Evolutionary conservation across 2,113 vertebrate species (phyloP), one percentile per base, ranked within the genome.

Genomic region (Thalassoma bifasciatum): DNA sequence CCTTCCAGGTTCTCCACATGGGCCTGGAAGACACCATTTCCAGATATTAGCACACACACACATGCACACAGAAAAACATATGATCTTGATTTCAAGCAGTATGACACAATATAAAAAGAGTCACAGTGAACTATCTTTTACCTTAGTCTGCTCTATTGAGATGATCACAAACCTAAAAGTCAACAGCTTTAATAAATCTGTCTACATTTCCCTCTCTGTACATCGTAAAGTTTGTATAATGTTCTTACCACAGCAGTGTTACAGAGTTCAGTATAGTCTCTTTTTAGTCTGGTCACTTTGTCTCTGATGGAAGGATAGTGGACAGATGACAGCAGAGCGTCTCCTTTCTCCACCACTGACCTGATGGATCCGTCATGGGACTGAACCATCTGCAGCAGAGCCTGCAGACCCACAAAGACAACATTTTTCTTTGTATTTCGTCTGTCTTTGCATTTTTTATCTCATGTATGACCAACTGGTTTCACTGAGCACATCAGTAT

Each of bases 281-380:
- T 91, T 40, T 95, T 95, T 64, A 99, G 92, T 42, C 92, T 93
- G 50, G 92, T 92, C 74, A 97, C 92, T 84, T 95, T 96, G 67
- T 94, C 94, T 77, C 93, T 93, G 69, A 98, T 85, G 40, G 93
- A 88, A 10, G 81, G 79, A 44, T 96, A 96, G 70, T 94, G 94
- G 42, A 97, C 91, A 19, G 95, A 86, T 22, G 95, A 93, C 86
- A 96, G 87, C 67, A 99, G 93, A 10, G 93, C 89, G 5, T 96
- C 93, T 1, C 97, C 97, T 73, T 97, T 99, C 92, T 99, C 98
- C 66, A 88, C 80, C 72, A 99, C 95, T 0, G 96, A 96, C 74
- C 90, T 96, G 77, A 99, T 75, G 2, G 95, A 95, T 3, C 95
- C 94, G 24, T 97, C 96, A 2, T 96, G 95, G 34, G 97, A 97